These are phyloP conservation scores for Elachura formosa DNA, from an alignment of 2,113 vertebrate genomes.

Conservation along the genomic window DNA sequence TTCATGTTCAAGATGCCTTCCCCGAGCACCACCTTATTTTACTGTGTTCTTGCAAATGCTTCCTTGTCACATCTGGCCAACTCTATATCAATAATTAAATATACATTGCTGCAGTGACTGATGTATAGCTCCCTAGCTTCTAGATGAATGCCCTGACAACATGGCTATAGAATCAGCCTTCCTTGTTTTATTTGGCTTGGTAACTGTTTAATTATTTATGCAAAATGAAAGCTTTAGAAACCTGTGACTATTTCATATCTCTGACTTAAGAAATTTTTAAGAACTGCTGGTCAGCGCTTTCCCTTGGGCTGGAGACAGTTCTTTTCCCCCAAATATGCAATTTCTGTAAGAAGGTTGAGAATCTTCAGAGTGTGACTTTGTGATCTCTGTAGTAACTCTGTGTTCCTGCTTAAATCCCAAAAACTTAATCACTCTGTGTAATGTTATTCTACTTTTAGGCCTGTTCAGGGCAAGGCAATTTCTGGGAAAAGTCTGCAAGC, in stretches of 20 bases:
- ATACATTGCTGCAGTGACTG: background rate
- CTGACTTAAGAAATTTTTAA: background rate
- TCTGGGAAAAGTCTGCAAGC: background rate
- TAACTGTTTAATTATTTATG: conserved; percentile 42
- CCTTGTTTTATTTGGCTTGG: conserved; percentile 31
- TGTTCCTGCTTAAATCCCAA: background rate
- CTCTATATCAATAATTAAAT: conserved; percentile 32
- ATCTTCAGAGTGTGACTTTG: background rate
- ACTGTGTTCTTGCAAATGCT: conserved; percentile 12
- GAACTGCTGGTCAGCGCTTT: background rate
- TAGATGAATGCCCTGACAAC: background rate
- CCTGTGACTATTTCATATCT: background rate
- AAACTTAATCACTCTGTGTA: background rate
- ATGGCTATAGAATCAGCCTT: background rate
- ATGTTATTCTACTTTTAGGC: background rate
- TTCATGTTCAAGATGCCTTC: background rate
- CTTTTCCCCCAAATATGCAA: background rate
- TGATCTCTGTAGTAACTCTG: background rate
- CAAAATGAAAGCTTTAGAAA: conserved; percentile 24
- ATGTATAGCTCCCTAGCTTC: background rate
- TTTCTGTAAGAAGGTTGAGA: background rate
- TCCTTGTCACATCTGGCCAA: conserved; percentile 5
- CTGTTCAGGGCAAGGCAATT: background rate
- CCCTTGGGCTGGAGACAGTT: background rate
- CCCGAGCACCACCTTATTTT: background rate